Evolutionary conservation across 2,888 invertebrate genomes (phyloP).

Genomic region (Enchytraeus crypticus): DNA sequence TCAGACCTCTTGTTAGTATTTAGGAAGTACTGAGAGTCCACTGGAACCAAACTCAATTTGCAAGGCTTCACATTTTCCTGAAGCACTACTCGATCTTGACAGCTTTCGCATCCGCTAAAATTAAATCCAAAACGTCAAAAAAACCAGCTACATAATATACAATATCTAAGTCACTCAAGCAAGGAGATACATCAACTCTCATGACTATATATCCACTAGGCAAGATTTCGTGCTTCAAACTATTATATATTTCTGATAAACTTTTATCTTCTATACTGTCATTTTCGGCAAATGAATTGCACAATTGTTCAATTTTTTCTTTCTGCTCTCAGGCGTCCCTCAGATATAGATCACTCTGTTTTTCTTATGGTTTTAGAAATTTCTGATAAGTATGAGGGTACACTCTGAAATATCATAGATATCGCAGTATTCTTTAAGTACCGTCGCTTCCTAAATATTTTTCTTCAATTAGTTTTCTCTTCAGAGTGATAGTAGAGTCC

Average conservation of each 20-base stretch:
- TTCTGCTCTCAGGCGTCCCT: neutral
- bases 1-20: too few species aligned
- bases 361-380: neutral
- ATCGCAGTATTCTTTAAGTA: neutral
- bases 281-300: neutral
- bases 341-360: neutral
- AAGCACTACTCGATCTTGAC: neutral
- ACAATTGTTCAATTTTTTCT: neutral
- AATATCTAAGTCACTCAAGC: too few species aligned
- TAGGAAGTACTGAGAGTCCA: too few species aligned
- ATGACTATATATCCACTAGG: neutral
- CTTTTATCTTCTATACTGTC: neutral
- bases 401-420: neutral
- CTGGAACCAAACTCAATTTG: too few species aligned
- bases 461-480: neutral
- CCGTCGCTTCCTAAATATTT: neutral
- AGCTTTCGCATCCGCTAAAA: neutral
- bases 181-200: neutral
- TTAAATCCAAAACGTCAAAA: neutral
- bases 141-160: neutral
- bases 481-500: neutral
- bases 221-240: neutral
- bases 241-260: neutral
- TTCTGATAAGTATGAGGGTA: neutral
- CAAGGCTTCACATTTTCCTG: neutral